Evolutionary conservation across 2,113 vertebrate genomes (phyloP).

Genomic region (Salvelinus fontinalis): DNA sequence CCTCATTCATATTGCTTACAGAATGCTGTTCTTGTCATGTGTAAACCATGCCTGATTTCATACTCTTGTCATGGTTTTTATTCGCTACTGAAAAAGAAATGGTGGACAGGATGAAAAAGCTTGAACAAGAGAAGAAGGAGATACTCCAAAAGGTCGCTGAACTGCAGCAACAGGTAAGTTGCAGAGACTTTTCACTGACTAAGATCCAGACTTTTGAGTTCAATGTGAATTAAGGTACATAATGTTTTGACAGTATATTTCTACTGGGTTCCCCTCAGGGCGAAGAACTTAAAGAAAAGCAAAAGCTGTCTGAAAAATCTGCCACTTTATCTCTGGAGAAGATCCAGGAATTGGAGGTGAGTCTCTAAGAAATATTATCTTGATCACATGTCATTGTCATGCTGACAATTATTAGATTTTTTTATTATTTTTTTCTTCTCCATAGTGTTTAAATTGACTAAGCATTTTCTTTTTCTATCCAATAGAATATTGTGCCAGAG

Average conservation of each 20-base stretch:
- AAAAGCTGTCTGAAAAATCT: slow-evolving; percentile 79
- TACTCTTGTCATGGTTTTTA: neutral
- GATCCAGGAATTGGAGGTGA: slow-evolving; percentile 82
- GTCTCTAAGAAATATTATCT: neutral
- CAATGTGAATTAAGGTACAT: neutral
- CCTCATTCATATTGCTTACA: neutral
- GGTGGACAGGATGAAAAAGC: slow-evolving; percentile 78
- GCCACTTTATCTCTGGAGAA: slow-evolving; percentile 74
- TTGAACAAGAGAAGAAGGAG: slow-evolving; percentile 83
- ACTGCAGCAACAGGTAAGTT: slow-evolving; percentile 84
- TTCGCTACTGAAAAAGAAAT: slow-evolving; percentile 89
- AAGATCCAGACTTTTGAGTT: neutral
- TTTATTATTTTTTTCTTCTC: neutral
- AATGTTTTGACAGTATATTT: neutral
- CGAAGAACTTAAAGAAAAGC: slow-evolving; percentile 79
- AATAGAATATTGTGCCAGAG: slow-evolving; percentile 73
- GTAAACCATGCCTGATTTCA: neutral
- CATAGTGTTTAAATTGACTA: too few species aligned
- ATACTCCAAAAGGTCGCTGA: slow-evolving; percentile 80
- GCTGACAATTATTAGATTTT: neutral
- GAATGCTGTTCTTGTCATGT: neutral
- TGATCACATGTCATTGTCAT: neutral
- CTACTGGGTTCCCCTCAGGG: slow-evolving; percentile 68
- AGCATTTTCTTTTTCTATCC: neutral
- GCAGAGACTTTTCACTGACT: neutral